These are phyloP conservation scores for Trichogramma pretiosum DNA, from an alignment of 1,140 invertebrate species.

Conservation along the genomic window DNA sequence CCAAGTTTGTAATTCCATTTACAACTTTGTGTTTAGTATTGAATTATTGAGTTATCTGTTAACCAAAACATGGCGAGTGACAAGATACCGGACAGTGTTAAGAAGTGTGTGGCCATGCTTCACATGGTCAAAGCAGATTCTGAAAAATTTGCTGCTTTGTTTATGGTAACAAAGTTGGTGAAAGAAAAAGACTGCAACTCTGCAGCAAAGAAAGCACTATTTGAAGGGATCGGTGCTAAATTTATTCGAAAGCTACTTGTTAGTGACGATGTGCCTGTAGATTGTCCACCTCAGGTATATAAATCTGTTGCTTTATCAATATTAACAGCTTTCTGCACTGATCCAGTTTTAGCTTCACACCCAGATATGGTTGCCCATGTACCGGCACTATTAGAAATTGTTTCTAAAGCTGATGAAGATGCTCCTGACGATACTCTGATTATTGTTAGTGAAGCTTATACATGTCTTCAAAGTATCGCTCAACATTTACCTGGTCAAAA, in stretches of 20 bases:
- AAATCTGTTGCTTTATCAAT: conserved; percentile 82
- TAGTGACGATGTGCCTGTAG: conserved; percentile 63
- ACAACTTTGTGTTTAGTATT: no score
- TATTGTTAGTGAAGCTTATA: conserved; percentile 79
- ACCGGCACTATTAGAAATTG: conserved; percentile 72
- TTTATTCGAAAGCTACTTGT: conserved; percentile 74
- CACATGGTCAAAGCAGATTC: conserved; percentile 73
- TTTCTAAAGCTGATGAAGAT: conserved; percentile 68
- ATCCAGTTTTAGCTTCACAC: conserved; percentile 67
- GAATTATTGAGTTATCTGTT: no score
- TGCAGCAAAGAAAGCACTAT: conserved; percentile 64
- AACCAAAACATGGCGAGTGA: no score
- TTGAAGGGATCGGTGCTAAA: conserved; percentile 78
- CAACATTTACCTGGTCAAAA: conserved; percentile 63
- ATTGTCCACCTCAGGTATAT: conserved; percentile 77
- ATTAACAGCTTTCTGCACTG: conserved; percentile 71
- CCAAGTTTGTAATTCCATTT: no score
- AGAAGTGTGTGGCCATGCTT: conserved; percentile 70
- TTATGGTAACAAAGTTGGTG: conserved; percentile 81
- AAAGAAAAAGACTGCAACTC: conserved; percentile 69
- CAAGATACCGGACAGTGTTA: conserved; percentile 69
- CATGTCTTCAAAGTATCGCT: conserved; percentile 71
- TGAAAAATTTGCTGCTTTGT: conserved; percentile 82
- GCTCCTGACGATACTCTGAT: conserved; percentile 77
- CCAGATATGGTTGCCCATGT: conserved; percentile 73